phyloP scores from a whole-genome alignment of 53 echinoderm and acorn worm genomes.

The Patiria pectinifera region DNA sequence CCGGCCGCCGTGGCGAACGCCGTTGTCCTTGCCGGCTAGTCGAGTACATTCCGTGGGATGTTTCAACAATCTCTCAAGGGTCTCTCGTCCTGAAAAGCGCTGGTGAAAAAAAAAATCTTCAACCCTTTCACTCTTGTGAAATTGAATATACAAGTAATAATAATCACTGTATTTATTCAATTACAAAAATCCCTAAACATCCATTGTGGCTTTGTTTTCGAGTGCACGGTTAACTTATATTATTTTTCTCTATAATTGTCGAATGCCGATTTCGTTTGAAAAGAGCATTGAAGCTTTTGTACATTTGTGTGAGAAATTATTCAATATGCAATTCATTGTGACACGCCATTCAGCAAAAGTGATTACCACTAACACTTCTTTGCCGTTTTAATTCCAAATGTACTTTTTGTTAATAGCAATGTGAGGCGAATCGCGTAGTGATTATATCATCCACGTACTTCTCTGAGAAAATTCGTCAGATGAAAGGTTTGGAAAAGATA shows the following conservation, averaged over 20 bases:
- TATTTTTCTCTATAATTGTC: background rate
- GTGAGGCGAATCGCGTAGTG: too few relatives aligned
- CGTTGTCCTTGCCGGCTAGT: background rate
- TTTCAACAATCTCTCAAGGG: background rate
- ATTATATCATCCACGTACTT: too few relatives aligned
- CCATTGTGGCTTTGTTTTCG: background rate
- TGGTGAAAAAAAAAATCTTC: background rate
- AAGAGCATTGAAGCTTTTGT: background rate
- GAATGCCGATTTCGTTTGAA: background rate
- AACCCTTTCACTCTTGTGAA: background rate
- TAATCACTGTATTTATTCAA: background rate
- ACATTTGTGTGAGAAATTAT: background rate
- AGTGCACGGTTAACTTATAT: background rate
- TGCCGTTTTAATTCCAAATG: too few relatives aligned
- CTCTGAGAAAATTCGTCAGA: too few relatives aligned
- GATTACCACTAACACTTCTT: background rate
- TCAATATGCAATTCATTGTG: background rate
- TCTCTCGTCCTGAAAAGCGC: background rate
- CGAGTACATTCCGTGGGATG: background rate
- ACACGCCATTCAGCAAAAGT: background rate
- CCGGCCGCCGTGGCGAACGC: background rate
- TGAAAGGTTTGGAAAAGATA: too few relatives aligned
- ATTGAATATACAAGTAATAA: constrained; percentile 7
- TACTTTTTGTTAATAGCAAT: too few relatives aligned
- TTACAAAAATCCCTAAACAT: background rate